Evolutionary conservation across 2,888 invertebrate species (phyloP), one percentile per base, ranked within the genome.

Genomic region (Timema podura): DNA sequence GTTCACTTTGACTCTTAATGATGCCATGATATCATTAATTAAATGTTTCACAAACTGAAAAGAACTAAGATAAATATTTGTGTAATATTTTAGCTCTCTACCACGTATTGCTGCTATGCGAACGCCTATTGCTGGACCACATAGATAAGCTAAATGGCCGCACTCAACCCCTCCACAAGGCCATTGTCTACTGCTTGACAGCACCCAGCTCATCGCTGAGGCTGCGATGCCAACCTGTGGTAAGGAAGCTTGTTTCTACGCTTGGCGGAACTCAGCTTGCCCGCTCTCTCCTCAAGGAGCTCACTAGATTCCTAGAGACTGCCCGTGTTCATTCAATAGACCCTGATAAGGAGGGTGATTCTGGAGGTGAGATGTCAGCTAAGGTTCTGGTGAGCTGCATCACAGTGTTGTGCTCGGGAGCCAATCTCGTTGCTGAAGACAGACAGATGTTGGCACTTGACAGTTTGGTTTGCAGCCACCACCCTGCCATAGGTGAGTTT

Each of bases 81-180:
- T 30, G 30, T 30, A 30, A 30, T 68, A 48, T 80, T 81, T 51
- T 77, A 86, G 92, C 85, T 47, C 80, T 90, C 46, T 85, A 86
- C 73, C 88, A 89, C 81, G 86, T 94, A 74, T 89, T 91, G 82
- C 83, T 89, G 76, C 84, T 95, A 76, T 89, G 91, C 78, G 89
- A 91, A 80, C 85, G 85, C 73, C 83, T 95, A 57, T 82, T 94
- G 65, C 84, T 88, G 72, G 87, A 90, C 75, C 91, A 92, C 82
- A 84, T 84, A 11, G 85, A 85, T 75, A 88, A 88, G 79, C 81
- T 92, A 74, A 87, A 86, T 75, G 90, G 90, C 16, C 85, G 85
- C 75, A 81, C 86, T 16, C 86, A 86, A 5, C 89, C 91, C 0
- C 81, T 93, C 65, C 88, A 90, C 78, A 86, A 87, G 76, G 91